Evolutionary conservation across 2,888 invertebrate genomes (phyloP).

Genomic region (Argynnis bischoffii): DNA sequence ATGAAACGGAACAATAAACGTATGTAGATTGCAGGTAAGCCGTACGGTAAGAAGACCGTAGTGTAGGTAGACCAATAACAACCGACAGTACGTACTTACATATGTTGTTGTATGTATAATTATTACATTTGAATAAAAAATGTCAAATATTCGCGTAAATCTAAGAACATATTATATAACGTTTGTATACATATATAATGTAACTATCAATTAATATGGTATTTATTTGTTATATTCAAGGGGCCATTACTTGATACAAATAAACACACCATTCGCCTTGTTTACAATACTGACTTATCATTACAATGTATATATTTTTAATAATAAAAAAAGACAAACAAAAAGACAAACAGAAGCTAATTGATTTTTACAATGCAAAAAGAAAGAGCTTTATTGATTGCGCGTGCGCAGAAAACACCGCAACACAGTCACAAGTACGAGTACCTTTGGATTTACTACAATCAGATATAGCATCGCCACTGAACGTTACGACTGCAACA

Average conservation of each 20-base stretch:
- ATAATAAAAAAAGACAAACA: slow-evolving; percentile 7
- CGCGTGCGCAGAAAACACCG: slow-evolving; percentile 40
- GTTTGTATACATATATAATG: too few species aligned
- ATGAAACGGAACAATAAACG: too few species aligned
- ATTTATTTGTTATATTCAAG: too few species aligned
- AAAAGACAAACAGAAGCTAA: slow-evolving; percentile 22
- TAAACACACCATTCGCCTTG: neutral
- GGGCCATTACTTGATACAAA: slow-evolving; percentile 1
- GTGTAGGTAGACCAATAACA: too few species aligned
- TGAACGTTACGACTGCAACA: slow-evolving; percentile 77
- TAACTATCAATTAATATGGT: too few species aligned
- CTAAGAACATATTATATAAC: too few species aligned
- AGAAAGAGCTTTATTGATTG: slow-evolving; percentile 11
- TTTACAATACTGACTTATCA: neutral
- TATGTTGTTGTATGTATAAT: too few species aligned
- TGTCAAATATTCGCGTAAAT: too few species aligned
- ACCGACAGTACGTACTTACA: too few species aligned
- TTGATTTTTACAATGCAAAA: slow-evolving; percentile 9
- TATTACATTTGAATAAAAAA: too few species aligned
- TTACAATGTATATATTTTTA: neutral
- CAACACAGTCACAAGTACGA: slow-evolving; percentile 50
- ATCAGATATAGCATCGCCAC: slow-evolving; percentile 66
- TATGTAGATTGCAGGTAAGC: too few species aligned
- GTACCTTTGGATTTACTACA: slow-evolving; percentile 66
- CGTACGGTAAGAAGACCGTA: too few species aligned